These are phyloP conservation scores for Peromyscus leucopus DNA, from an alignment of 2,113 vertebrate species.

Conservation along the genomic window DNA sequence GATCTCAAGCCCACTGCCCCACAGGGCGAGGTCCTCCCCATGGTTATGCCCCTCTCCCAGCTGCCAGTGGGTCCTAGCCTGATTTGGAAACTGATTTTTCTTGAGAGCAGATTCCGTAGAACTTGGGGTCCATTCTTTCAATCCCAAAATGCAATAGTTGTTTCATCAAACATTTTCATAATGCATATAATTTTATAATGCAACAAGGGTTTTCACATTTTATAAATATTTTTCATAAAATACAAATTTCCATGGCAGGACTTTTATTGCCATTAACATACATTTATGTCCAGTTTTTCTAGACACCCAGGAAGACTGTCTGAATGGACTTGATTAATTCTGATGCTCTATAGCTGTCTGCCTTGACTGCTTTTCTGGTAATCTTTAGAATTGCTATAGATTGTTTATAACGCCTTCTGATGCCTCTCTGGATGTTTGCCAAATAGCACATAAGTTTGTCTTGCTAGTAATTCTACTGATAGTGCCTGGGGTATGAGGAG, in stretches of 20 bases:
- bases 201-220: background rate
- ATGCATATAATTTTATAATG: slow-evolving; percentile 36
- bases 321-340: background rate
- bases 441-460: background rate
- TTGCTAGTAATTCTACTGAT: background rate
- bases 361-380: background rate
- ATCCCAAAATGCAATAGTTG: background rate
- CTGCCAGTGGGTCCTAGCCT: background rate
- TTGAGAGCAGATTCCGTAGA: slow-evolving; percentile 21
- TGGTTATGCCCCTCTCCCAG: background rate
- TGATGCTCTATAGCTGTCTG: background rate
- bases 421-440: background rate
- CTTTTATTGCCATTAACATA: slow-evolving; percentile 27
- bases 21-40: background rate
- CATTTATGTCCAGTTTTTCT: slow-evolving; percentile 16
- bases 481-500: slow-evolving; percentile 8
- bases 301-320: background rate
- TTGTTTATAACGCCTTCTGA: background rate
- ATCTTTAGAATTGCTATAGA: background rate
- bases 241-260: background rate
- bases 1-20: background rate
- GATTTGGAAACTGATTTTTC: background rate
- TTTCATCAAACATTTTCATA: slow-evolving; percentile 3
- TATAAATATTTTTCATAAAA: slow-evolving; percentile 15
- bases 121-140: background rate